Conservation (phyloP, 2,113 vertebrate species). For the Lagopus leucura region DNA sequence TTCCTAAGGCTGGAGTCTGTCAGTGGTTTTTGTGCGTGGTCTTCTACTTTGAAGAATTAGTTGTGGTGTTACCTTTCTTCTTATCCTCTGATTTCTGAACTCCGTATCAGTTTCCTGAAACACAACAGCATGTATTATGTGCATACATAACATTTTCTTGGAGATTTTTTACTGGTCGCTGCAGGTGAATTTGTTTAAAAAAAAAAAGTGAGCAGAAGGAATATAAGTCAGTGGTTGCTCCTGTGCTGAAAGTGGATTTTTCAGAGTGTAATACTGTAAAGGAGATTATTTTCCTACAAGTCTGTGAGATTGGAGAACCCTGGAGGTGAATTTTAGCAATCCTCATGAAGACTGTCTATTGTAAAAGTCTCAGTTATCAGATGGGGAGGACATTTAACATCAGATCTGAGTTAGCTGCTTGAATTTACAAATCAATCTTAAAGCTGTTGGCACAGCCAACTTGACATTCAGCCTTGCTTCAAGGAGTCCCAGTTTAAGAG, state of each 20-base stretch:
- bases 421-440: background rate
- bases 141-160: background rate
- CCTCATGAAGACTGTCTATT: background rate
- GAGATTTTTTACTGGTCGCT: background rate
- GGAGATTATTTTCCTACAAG: background rate
- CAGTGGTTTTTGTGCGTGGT: background rate
- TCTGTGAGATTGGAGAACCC: background rate
- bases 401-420: background rate
- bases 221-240: background rate
- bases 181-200: conserved; percentile 32
- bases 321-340: background rate
- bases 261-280: background rate
- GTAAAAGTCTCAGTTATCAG: background rate
- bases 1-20: background rate
- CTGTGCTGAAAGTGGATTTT: background rate
- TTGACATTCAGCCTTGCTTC: background rate
- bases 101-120: background rate
- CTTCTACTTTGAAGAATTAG: conserved; percentile 10
- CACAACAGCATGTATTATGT: background rate
- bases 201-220: conserved; percentile 6
- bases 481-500: background rate
- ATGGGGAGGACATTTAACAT: background rate
- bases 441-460: background rate
- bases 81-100: background rate
- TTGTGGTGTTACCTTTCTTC: background rate